Conservation (phyloP, 1,140 invertebrate genomes). For the Drosophila serrata region DNA sequence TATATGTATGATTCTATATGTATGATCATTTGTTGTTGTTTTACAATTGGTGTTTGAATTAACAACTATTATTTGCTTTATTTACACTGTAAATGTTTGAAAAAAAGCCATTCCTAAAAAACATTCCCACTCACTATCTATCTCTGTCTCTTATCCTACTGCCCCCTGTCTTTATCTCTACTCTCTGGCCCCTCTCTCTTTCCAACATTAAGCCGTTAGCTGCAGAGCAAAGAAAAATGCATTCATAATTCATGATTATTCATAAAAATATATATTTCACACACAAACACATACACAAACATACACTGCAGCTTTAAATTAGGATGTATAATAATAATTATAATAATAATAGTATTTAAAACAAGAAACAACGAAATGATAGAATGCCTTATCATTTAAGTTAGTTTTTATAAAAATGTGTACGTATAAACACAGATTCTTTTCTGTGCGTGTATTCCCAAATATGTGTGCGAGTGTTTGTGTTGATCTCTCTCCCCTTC, state of each 20-base stretch:
- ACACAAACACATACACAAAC: conserved; percentile 32
- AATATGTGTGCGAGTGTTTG: conserved; percentile 37
- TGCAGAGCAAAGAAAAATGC: conserved; percentile 39
- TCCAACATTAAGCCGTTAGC: conserved; percentile 41
- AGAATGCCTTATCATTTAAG: conserved; percentile 52
- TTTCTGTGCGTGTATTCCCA: conserved; percentile 27
- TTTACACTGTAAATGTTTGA: conserved; percentile 43
- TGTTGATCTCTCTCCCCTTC: conserved; percentile 39
- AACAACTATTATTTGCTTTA: conserved; percentile 39
- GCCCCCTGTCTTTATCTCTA: neutral
- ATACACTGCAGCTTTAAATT: conserved; percentile 24
- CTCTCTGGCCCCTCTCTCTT: conserved; percentile 14
- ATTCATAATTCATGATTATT: conserved; percentile 19
- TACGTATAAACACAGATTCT: conserved; percentile 42
- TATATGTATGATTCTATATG: conserved; percentile 59
- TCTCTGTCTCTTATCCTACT: conserved; percentile 13
- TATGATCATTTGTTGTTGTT: conserved; percentile 71
- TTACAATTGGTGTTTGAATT: conserved; percentile 57
- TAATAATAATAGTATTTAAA: neutral
- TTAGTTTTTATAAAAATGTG: conserved; percentile 62
- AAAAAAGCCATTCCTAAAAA: conserved; percentile 18
- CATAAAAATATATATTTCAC: conserved; percentile 20
- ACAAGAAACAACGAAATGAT: conserved; percentile 1
- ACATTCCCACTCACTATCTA: conserved; percentile 32
- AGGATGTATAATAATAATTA: conserved; percentile 19